These are phyloP conservation scores for Ameiurus melas DNA, from an alignment of 2,113 vertebrate species.

Conservation along the genomic window DNA sequence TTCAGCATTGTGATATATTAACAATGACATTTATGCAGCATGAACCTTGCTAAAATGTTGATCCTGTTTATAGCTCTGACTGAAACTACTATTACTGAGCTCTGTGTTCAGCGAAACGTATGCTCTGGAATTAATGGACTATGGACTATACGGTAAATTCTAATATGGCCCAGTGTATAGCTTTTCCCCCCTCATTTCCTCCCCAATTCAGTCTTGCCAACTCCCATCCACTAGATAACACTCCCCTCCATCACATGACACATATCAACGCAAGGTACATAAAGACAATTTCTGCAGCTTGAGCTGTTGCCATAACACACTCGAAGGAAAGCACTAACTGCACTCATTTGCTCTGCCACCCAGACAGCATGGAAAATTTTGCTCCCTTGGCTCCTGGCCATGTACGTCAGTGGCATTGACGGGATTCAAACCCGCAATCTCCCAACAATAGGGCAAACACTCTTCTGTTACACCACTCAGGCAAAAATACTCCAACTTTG, in stretches of 20 bases:
- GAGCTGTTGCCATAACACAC: neutral
- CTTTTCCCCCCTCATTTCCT: neutral
- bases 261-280: neutral
- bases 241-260: neutral
- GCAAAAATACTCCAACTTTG: neutral
- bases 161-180: neutral
- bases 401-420: neutral
- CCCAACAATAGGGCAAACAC: neutral
- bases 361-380: neutral
- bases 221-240: neutral
- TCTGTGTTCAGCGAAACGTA: neutral
- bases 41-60: neutral
- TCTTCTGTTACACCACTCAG: neutral
- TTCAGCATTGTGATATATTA: too few species aligned
- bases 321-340: neutral
- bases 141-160: neutral
- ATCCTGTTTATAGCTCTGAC: neutral
- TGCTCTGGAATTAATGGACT: neutral
- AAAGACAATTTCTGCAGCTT: neutral
- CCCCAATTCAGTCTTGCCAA: neutral
- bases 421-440: neutral
- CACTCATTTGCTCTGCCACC: neutral
- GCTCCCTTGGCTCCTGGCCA: neutral
- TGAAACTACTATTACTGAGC: neutral
- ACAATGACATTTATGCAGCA: neutral